A percentile compares a stretch with the other conserved stretches of the same genome.
phyloP scores from a whole-genome alignment of 2,888 invertebrate species.

The Tubulanus polymorphus region DNA sequence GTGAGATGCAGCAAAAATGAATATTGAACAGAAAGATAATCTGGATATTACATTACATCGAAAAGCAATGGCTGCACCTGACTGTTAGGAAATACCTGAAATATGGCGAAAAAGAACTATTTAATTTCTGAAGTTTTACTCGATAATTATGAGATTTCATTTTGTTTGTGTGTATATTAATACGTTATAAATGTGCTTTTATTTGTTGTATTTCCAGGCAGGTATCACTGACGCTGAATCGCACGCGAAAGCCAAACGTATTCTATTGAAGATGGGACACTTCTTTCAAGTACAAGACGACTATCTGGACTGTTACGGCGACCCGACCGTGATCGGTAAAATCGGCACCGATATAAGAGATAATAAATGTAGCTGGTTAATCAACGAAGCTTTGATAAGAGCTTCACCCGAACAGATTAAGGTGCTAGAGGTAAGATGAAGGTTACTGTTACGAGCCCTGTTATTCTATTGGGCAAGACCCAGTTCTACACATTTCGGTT shows the following conservation, averaged over 20 bases:
- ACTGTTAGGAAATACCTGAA: no score
- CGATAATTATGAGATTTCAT: no score
- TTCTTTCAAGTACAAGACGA: slow-evolving; percentile 90
- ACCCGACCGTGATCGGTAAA: slow-evolving; percentile 81
- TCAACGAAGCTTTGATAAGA: slow-evolving; percentile 71
- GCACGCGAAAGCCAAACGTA: slow-evolving; percentile 78
- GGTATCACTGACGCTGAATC: slow-evolving; percentile 70
- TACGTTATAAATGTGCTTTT: slow-evolving; percentile 6
- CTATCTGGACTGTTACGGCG: slow-evolving; percentile 86
- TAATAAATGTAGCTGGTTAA: slow-evolving; percentile 94
- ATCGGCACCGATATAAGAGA: slow-evolving; percentile 87
- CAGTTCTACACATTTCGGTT: no score
- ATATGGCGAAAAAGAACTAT: no score
- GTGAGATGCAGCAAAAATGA: no score
- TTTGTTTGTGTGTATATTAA: no score
- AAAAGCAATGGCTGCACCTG: no score
- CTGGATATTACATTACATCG: no score
- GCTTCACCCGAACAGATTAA: slow-evolving; percentile 32
- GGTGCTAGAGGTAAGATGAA: slow-evolving; percentile 36
- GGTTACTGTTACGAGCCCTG: no score
- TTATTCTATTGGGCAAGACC: no score
- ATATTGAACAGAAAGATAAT: no score
- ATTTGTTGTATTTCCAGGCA: slow-evolving; percentile 54
- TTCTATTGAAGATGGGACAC: slow-evolving; percentile 87
- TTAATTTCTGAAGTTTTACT: no score